Evolutionary conservation across 2,888 invertebrate species (phyloP).

Genomic region (Trichopria drosophilae): DNA sequence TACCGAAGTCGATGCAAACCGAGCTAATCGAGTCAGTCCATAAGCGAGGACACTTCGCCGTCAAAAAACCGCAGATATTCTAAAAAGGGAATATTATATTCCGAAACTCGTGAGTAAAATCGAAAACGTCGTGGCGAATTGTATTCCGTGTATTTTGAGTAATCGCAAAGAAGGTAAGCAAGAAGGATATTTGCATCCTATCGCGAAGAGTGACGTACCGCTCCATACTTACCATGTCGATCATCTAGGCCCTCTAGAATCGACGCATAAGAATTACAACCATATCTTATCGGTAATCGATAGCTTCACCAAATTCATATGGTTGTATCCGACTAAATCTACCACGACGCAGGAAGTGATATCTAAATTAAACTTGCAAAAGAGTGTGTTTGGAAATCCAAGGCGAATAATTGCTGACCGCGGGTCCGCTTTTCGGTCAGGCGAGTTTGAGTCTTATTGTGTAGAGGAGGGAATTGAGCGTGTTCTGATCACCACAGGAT

Average conservation of each 20-base stretch:
- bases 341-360: slow-evolving; percentile 1
- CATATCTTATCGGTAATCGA: no score
- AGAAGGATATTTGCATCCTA: no score
- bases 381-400: slow-evolving; percentile 1
- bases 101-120: background rate
- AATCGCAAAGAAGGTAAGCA: no score
- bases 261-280: no score
- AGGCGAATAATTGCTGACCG: background rate
- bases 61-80: background rate
- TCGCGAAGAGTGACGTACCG: background rate
- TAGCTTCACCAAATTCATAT: no score
- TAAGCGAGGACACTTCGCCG: slow-evolving; percentile 20
- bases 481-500: slow-evolving; percentile 21
- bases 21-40: slow-evolving; percentile 18
- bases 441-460: background rate
- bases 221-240: no score
- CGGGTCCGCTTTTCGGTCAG: background rate
- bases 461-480: slow-evolving; percentile 5
- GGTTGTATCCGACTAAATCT: slow-evolving; percentile 3
- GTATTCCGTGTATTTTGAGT: slow-evolving; percentile 5
- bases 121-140: background rate
- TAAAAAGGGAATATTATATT: slow-evolving; percentile 1
- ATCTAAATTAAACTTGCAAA: background rate
- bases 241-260: no score
- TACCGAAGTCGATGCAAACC: slow-evolving; percentile 20